These are phyloP conservation scores for Acromyrmex heyeri DNA, from an alignment of 1,140 invertebrate species.

Conservation along the genomic window DNA sequence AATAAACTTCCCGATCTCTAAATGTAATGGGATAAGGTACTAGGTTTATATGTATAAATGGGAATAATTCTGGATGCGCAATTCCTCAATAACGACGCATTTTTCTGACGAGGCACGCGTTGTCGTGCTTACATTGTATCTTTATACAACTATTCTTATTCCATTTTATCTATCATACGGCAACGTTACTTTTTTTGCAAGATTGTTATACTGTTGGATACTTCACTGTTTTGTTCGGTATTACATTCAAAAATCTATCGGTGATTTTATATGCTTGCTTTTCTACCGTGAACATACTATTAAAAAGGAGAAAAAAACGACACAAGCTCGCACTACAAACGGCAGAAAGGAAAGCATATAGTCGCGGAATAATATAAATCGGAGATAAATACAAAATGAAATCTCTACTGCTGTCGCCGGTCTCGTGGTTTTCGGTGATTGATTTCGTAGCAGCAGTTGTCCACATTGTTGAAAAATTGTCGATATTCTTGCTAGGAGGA, in stretches of 20 bases:
- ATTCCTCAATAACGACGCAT: constrained; percentile 27
- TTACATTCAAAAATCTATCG: constrained; percentile 42
- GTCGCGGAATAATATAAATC: constrained; percentile 36
- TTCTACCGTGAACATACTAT: constrained; percentile 36
- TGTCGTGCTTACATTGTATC: constrained; percentile 54
- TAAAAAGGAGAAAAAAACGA: constrained; percentile 51
- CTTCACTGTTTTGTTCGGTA: constrained; percentile 42
- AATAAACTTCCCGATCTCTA: background rate
- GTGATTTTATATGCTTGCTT: constrained; percentile 57
- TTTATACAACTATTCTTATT: constrained; percentile 62
- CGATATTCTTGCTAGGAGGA: constrained; percentile 80
- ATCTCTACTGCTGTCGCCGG: constrained; percentile 78
- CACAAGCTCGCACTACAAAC: constrained; percentile 24
- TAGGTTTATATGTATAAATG: background rate
- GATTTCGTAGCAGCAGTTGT: constrained; percentile 77
- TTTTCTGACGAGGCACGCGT: constrained; percentile 31
- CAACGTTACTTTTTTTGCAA: constrained; percentile 39
- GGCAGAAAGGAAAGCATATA: constrained; percentile 63
- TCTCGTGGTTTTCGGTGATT: constrained; percentile 74
- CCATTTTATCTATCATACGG: constrained; percentile 40
- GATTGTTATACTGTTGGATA: constrained; percentile 56
- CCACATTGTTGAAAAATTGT: constrained; percentile 72
- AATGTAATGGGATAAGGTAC: background rate
- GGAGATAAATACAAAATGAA: constrained; percentile 60
- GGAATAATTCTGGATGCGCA: constrained; percentile 3